These are phyloP conservation scores for Lumbricus terrestris DNA, from an alignment of 2,888 invertebrate species.

Conservation along the genomic window DNA sequence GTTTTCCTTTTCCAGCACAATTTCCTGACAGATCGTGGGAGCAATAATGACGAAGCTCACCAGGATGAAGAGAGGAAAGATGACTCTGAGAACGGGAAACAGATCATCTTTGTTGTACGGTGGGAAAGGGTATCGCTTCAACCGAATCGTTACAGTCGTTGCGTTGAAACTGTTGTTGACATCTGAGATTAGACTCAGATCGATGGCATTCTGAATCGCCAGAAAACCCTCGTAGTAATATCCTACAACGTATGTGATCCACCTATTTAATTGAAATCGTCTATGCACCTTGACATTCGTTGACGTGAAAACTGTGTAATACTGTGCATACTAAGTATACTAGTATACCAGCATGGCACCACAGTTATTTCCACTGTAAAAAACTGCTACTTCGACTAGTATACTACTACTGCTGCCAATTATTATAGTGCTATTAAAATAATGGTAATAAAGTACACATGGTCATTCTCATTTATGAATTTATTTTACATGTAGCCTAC, in stretches of 20 bases:
- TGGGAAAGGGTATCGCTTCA: background rate
- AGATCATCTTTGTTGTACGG: background rate
- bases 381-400: too few relatives aligned
- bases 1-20: constrained; percentile 73
- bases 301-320: too few relatives aligned
- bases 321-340: too few relatives aligned
- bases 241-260: background rate
- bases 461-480: too few relatives aligned
- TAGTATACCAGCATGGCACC: too few relatives aligned
- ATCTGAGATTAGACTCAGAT: background rate
- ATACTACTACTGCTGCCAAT: too few relatives aligned
- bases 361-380: too few relatives aligned
- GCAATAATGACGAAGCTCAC: constrained; percentile 77
- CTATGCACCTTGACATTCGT: too few relatives aligned
- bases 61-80: constrained; percentile 71
- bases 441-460: too few relatives aligned
- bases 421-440: too few relatives aligned
- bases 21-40: constrained; percentile 72
- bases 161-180: background rate
- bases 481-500: too few relatives aligned
- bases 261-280: too few relatives aligned
- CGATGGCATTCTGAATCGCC: constrained; percentile 8
- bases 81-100: background rate
- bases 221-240: constrained; percentile 19
- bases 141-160: background rate